phyloP scores from a whole-genome alignment of 2,888 invertebrate genomes.

The Eurois occulta region DNA sequence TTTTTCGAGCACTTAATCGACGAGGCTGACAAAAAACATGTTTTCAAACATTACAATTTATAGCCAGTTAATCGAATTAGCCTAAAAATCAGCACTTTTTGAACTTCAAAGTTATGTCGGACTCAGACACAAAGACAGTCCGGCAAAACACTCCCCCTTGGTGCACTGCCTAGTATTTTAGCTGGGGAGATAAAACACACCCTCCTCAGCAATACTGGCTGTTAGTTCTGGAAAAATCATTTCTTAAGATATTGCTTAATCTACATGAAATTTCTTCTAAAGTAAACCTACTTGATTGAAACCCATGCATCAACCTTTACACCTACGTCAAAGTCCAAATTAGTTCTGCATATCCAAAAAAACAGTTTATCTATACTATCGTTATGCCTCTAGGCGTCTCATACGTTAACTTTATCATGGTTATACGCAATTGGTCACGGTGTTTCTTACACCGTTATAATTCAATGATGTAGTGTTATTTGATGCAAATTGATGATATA shows the following conservation, averaged over 20 bases:
- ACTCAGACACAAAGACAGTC: no score
- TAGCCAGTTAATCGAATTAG: background rate
- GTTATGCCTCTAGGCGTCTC: conserved; percentile 20
- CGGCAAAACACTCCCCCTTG: background rate
- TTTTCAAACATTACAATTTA: background rate
- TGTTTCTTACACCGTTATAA: conserved; percentile 55
- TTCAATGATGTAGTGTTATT: conserved; percentile 41
- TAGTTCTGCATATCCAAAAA: conserved; percentile 6
- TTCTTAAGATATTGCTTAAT: background rate
- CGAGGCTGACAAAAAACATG: background rate
- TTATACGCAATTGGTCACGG: conserved; percentile 47
- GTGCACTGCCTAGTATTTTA: background rate
- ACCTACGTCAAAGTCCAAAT: background rate
- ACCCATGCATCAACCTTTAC: background rate
- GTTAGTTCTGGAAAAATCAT: background rate
- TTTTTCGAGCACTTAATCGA: background rate
- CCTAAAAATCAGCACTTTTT: background rate
- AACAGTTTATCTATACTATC: conserved; percentile 7
- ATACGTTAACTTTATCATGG: conserved; percentile 29
- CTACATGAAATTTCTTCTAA: background rate
- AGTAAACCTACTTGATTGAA: background rate
- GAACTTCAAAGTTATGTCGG: background rate
- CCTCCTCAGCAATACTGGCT: background rate
- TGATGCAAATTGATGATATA: conserved; percentile 46
- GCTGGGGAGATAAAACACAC: background rate